Conservation (phyloP, 2,888 invertebrate genomes). For the Leucania comma region DNA sequence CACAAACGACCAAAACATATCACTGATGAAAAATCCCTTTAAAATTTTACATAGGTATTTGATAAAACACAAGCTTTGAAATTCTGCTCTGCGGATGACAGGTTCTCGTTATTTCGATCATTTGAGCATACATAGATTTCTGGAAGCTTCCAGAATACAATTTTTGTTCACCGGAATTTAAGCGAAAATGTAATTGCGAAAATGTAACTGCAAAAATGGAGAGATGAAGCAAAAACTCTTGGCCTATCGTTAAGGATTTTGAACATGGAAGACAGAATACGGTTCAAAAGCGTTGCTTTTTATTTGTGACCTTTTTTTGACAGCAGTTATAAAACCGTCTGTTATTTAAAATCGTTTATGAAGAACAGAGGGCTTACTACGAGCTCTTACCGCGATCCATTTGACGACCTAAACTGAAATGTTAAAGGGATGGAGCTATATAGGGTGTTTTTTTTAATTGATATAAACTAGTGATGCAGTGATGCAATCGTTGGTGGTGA, state of each 20-base stretch:
- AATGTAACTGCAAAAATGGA: conserved; percentile 11
- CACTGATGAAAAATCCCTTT: conserved; percentile 3
- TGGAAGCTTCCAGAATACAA: neutral
- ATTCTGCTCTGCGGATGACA: neutral
- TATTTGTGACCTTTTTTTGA: conserved; percentile 5
- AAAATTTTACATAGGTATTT: conserved; percentile 16
- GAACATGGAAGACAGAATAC: neutral
- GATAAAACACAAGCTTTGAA: conserved; percentile 11
- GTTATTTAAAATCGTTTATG: conserved; percentile 1
- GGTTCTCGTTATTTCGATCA: conserved; percentile 14
- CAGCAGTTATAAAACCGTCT: neutral
- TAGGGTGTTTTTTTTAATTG: too few relatives aligned
- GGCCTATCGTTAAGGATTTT: conserved; percentile 16
- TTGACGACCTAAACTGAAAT: too few relatives aligned
- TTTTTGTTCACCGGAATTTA: conserved; percentile 6
- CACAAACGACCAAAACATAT: conserved; percentile 1
- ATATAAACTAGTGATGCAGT: too few relatives aligned
- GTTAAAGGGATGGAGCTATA: too few relatives aligned
- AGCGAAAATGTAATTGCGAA: conserved; percentile 8
- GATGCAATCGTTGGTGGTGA: too few relatives aligned
- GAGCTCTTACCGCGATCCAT: too few relatives aligned
- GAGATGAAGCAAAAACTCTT: neutral
- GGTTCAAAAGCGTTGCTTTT: neutral
- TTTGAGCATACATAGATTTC: conserved; percentile 24
- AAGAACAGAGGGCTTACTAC: too few relatives aligned